phyloP scores from a whole-genome alignment of 2,888 invertebrate genomes.

The Drosophila kambysellisi region DNA sequence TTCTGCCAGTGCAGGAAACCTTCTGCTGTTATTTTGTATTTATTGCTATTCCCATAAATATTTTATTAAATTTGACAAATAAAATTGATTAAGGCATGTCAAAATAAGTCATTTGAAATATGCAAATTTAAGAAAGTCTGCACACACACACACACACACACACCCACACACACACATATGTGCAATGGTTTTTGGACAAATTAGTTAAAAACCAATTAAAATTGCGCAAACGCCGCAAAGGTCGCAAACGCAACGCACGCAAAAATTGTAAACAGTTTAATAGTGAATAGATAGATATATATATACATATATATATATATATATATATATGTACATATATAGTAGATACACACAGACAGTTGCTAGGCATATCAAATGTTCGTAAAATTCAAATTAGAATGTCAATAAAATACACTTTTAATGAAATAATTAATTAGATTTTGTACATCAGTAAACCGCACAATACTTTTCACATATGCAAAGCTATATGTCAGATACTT shows the following conservation, averaged over 20 bases:
- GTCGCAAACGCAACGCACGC: slow-evolving; percentile 27
- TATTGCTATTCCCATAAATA: background rate
- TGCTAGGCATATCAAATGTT: slow-evolving; percentile 34
- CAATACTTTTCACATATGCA: slow-evolving; percentile 48
- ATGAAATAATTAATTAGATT: slow-evolving; percentile 83
- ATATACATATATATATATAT: background rate
- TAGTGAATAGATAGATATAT: slow-evolving; percentile 10
- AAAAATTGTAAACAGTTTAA: slow-evolving; percentile 42
- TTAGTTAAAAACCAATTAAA: slow-evolving; percentile 81
- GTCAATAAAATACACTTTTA: slow-evolving; percentile 81
- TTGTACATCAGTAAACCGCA: slow-evolving; percentile 75
- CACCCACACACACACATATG: background rate
- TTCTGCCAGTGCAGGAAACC: background rate
- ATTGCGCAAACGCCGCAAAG: slow-evolving; percentile 65
- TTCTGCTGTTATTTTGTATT: background rate
- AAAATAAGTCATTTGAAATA: slow-evolving; percentile 54
- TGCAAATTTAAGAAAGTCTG: slow-evolving; percentile 52
- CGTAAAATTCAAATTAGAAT: slow-evolving; percentile 81
- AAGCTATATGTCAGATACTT: slow-evolving; percentile 4
- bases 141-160: slow-evolving; percentile 14
- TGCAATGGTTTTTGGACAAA: slow-evolving; percentile 31
- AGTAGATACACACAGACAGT: slow-evolving; percentile 7
- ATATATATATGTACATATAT: slow-evolving; percentile 2
- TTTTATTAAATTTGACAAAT: background rate
- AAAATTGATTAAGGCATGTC: slow-evolving; percentile 52